Conservation (phyloP, 2,888 invertebrate species). For the Pseudococcus longispinus region DNA sequence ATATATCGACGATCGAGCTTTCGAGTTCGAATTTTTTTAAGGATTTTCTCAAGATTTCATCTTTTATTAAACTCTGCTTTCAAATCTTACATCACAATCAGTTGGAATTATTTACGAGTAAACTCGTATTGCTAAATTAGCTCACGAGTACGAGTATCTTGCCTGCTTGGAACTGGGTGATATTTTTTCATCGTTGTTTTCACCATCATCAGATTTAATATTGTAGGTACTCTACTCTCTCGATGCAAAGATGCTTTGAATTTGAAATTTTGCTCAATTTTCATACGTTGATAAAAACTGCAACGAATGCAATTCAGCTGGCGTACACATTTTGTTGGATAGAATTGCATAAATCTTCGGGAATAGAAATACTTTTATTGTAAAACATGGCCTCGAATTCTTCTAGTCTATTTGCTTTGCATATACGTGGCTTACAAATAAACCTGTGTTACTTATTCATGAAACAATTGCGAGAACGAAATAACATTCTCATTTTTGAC, state of each 20-base stretch:
- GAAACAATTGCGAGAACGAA: slow-evolving; percentile 26
- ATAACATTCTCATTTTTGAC: slow-evolving; percentile 23
- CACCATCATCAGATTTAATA: neutral
- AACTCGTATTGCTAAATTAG: too few relatives aligned
- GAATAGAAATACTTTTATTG: neutral
- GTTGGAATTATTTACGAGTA: too few relatives aligned
- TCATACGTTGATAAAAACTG: neutral
- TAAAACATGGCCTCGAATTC: slow-evolving; percentile 7
- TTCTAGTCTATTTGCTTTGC: neutral
- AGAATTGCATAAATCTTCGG: slow-evolving; percentile 2
- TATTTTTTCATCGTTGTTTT: neutral
- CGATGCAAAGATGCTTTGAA: neutral
- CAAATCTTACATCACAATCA: too few relatives aligned
- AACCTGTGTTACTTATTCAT: slow-evolving; percentile 27
- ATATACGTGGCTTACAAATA: neutral
- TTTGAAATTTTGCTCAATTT: neutral
- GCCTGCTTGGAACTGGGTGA: neutral
- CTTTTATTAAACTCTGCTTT: too few relatives aligned
- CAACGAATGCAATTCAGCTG: neutral
- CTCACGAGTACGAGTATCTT: neutral
- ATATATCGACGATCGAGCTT: too few relatives aligned
- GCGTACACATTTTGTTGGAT: slow-evolving; percentile 3
- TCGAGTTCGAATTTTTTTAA: too few relatives aligned
- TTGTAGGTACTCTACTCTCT: neutral
- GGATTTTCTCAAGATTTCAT: too few relatives aligned